Base-by-base conservation (phyloP, 1,140 invertebrate species). In the Dolichoris vasculosae region DNA sequence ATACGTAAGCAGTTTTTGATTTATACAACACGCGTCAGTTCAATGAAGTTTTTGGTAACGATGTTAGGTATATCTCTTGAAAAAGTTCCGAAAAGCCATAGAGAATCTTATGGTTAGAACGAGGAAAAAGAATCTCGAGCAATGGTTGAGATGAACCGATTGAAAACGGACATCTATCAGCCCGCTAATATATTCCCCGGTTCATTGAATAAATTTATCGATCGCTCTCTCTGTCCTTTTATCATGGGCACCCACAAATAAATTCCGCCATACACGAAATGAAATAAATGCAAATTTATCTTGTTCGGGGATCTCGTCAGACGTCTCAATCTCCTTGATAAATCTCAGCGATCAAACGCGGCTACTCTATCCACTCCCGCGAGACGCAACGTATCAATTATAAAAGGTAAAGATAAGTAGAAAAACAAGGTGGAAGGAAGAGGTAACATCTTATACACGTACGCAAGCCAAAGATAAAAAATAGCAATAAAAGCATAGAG, bases 201-300 rank as follows among this genome's bases (percentile, higher is more conserved):
- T 86, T 82, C 82, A 86, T 86, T 82, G 84, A 82, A 86, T 86
- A 86, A 86, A 82, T 78, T 78, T 51, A 75, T 77, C 73, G 30
- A 71, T 71, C 35, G n/a, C 1, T 15, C 59, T 63, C 81, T 30
- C 35, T 43, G 38, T 43, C 69, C 46, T 3, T 75, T 11, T n/a
- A 63, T n/a, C 38, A 9, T 30, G 0, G 35, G 0, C 51, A 32
- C 46, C 48, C 64, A 40, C 35, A 35, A 77, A 86, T 86, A 77
- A 86, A 86, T 86, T 59, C 82, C 43, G n/a, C 55, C 23, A 48
- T 40, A 46, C 67, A 15, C 46, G 43, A 86, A 86, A 86, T 78
- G 40, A 82, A 86, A 86, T 82, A 82, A 86, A 86, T 82, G 84
- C 46, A 82, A 82, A 86, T 86, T 86, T 86, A 86, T 86, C 84